Evolutionary conservation across 92 coral and sea anemone genomes (phyloP).

Genomic region (Hydrozoanthus gracilis): DNA sequence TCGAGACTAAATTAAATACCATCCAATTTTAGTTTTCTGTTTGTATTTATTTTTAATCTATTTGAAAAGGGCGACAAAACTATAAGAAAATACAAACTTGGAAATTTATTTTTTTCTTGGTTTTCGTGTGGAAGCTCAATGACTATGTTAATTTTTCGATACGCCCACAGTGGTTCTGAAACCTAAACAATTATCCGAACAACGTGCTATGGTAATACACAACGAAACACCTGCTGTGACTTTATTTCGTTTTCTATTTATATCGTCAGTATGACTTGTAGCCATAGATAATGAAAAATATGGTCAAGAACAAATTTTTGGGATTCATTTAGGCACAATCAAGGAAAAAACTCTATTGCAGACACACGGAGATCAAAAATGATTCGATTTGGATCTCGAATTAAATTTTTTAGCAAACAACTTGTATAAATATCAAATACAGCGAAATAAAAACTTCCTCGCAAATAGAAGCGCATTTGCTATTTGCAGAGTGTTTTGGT

Average conservation of each 20-base stretch:
- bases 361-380: not conserved
- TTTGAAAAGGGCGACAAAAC: not conserved
- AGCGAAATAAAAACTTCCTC: not conserved
- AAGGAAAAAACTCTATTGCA: not conserved
- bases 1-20: no score
- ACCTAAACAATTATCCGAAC: not conserved
- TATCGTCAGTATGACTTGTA: not conserved
- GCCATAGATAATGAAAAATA: not conserved
- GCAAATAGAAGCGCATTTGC: not conserved
- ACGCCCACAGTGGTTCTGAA: constrained; percentile 19
- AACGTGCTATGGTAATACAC: constrained; percentile 17
- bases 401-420: not conserved
- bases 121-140: no score
- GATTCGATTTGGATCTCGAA: not conserved
- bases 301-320: not conserved
- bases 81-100: not conserved
- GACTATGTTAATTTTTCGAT: not conserved
- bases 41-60: no score
- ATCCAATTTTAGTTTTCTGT: no score
- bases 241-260: not conserved
- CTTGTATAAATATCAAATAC: not conserved
- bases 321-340: not conserved
- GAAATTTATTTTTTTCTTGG: not conserved
- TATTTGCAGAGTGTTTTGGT: not conserved
- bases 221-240: constrained; percentile 28